Evolutionary conservation across 2,113 vertebrate genomes (phyloP), one percentile per base, ranked within the genome.

Genomic region (Larimichthys crocea): DNA sequence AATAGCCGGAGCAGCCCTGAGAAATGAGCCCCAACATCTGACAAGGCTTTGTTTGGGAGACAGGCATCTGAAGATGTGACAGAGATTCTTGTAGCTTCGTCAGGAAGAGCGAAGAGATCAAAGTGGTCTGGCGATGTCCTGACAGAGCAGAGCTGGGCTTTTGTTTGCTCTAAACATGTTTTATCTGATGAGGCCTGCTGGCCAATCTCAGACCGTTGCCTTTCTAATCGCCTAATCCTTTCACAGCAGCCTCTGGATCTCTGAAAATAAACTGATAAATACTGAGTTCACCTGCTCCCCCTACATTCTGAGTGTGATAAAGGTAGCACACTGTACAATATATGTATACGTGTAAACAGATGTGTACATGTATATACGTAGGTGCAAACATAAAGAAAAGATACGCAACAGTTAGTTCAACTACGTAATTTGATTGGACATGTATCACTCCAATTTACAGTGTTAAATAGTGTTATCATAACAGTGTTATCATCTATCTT

Each of bases 161-260:
- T 88, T 89, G 86, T 89, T 89, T 90, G 72, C 79, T 84, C 81
- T 62, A 79, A 91, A 90, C 87, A 73, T 70, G 83, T 86, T 86
- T 92, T 89, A 89, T 91, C 87, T 90, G 88, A 90, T 86, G 60
- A 85, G 75, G 74, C 74, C 67, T 53, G 82, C 85, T 46, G 57
- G 73, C 80, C 87, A 55, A 83, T 80, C 89, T 82, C 81, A 46
- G 48, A 79, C 59, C 11, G 72, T 72, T 81, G 86, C 86, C 84
- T 86, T 75, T 86, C 57, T 85, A 83, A 90, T 84, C 82, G 26
- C 64, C 20, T 92, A 89, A 91, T 90, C 83, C 67, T 71, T 86
- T 71, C 52, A 72, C 76, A 74, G 76, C 87, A 80, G 80, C 72
- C 26, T 15, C 70, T 24, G 77, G 57, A 35, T 83, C 79, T 15